Conservation (phyloP, 2,113 vertebrate genomes). For the Chaetura pelagica region DNA sequence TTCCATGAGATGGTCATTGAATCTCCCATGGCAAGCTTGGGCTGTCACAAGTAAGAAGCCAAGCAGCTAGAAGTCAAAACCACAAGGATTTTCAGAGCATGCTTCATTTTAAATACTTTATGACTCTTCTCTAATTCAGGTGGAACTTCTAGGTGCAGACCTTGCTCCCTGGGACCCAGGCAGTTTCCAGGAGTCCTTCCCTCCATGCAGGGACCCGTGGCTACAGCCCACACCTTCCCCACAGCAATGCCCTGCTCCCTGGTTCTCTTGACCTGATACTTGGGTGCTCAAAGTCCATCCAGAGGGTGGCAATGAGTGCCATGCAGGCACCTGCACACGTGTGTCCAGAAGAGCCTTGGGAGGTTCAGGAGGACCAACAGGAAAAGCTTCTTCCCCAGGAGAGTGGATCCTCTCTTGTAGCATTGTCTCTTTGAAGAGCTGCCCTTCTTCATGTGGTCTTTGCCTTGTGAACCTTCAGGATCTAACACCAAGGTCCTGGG, state of each 20-base stretch:
- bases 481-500: neutral
- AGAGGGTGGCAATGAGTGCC: neutral
- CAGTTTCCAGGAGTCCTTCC: neutral
- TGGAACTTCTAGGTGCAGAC: neutral
- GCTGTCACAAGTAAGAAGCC: neutral
- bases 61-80: neutral
- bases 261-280: neutral
- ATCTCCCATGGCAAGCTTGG: neutral
- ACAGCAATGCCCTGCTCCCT: neutral
- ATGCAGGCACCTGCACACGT: neutral
- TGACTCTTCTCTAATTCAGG: neutral
- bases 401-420: too few relatives aligned
- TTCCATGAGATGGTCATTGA: neutral
- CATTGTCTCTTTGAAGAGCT: neutral
- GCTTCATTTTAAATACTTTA: neutral
- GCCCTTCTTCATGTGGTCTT: neutral
- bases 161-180: neutral
- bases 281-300: neutral
- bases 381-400: too few relatives aligned
- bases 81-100: neutral
- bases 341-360: neutral
- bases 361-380: too few relatives aligned
- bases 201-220: neutral
- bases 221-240: neutral
- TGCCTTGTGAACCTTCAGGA: neutral